Base-by-base conservation (phyloP, 1,140 invertebrate species). In the Drosophila sturtevanti region DNA sequence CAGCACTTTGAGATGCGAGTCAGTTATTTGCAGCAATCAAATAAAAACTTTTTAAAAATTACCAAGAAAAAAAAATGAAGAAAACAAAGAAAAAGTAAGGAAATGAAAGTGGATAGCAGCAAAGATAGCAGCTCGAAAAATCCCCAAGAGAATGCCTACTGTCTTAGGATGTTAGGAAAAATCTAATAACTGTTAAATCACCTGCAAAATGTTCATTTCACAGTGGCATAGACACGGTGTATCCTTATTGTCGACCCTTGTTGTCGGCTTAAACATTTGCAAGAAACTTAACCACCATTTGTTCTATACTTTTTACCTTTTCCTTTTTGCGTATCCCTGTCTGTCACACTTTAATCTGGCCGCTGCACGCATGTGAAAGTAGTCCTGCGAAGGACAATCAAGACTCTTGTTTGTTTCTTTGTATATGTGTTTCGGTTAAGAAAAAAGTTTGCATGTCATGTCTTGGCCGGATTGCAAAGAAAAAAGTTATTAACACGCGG, bases 131-230 rank as follows among this genome's bases (percentile, higher is more conserved):
- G 65, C 18, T 27, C 31, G 16, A 27, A 44, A 24, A 59, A 24
- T 75, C 54, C 72, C 72, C 59, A 48, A 31, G 61, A 72, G 22
- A 59, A 44, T 68, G 71, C 64, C 63, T 62, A 51, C 72, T 24
- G 37, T 55, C 38, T 52, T 37, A 21, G 54, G 63, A 52, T 41
- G 67, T 27, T 35, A 58, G 70, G 64, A 76, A 67, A 77, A 82
- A 82, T 78, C 85, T 89, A 89, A 89, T 89, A 89, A 89, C 84
- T 89, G 84, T 80, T 89, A 89, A 89, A 89, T 89, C 80, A 89
- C 84, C 84, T 89, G 84, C 84, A 89, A 89, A 89, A 89, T 89
- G 85, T 89, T 89, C 80, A 89, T 89, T 89, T 89, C 84, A 89
- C 84, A 89, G 84, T 70, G 77, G 77, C 54, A 80, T 89, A 89